Evolutionary conservation across 2,113 vertebrate species (phyloP).

Genomic region (Sinosuthora webbiana): DNA sequence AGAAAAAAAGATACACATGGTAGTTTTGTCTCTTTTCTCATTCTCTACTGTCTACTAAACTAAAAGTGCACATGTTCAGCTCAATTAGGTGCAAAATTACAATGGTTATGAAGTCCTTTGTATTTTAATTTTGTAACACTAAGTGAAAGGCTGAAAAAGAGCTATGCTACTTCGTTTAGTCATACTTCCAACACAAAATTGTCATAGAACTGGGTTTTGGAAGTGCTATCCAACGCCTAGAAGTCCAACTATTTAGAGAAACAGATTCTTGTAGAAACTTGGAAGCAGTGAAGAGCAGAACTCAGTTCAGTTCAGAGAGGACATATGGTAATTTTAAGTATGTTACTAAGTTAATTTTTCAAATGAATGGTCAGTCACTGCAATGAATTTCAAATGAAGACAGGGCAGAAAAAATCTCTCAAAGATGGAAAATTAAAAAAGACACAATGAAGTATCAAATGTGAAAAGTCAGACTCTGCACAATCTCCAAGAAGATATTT

Average conservation of each 20-base stretch:
- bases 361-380: not conserved
- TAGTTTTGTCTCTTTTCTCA: not conserved
- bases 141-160: not conserved
- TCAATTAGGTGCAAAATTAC: not conserved
- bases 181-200: not conserved
- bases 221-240: not conserved
- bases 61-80: not conserved
- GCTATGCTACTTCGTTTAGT: not conserved
- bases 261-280: not conserved
- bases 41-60: not conserved
- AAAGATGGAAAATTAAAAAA: not conserved
- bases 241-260: not conserved
- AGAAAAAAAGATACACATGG: accelerated
- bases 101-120: not conserved
- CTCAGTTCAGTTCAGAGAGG: not conserved
- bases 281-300: not conserved
- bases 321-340: not conserved
- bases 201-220: not conserved
- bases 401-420: not conserved
- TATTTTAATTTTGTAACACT: not conserved
- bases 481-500: not conserved
- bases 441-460: not conserved
- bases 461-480: not conserved
- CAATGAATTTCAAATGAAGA: not conserved
- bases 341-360: not conserved